These are phyloP conservation scores for Drosophila orena DNA, from an alignment of 1,140 invertebrate genomes.

Conservation along the genomic window DNA sequence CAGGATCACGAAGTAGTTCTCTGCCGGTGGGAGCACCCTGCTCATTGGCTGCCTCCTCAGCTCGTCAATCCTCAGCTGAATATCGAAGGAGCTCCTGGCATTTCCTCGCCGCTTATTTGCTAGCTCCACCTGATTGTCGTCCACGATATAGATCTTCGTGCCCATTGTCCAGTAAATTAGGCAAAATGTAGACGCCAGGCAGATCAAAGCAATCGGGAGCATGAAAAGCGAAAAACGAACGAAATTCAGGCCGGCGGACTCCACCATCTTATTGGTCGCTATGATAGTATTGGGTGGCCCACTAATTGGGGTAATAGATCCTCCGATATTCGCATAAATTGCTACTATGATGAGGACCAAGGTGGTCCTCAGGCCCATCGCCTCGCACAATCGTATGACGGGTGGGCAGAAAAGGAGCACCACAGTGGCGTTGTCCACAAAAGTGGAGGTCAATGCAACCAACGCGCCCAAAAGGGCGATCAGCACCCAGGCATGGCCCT, in stretches of 20 bases:
- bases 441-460: constrained; percentile 90
- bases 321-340: constrained; percentile 94
- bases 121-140: constrained; percentile 91
- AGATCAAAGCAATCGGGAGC: constrained; percentile 89
- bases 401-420: constrained; percentile 94
- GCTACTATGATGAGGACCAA: constrained; percentile 90
- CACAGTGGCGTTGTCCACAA: constrained; percentile 95
- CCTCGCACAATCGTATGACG: constrained; percentile 94
- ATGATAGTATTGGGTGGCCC: constrained; percentile 96
- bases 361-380: constrained; percentile 92
- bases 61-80: constrained; percentile 87
- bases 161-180: constrained; percentile 90
- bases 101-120: constrained; percentile 88
- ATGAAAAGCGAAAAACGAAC: constrained; percentile 91
- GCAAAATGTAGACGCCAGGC: constrained; percentile 87
- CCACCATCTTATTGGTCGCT: constrained; percentile 89
- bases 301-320: constrained; percentile 93
- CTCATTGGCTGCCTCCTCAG: not conserved
- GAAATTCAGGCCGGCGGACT: constrained; percentile 89
- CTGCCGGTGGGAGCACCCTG: constrained; percentile 86
- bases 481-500: constrained; percentile 92
- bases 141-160: constrained; percentile 87
- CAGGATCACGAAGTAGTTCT: constrained; percentile 84
- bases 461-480: constrained; percentile 91
- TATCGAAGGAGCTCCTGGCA: constrained; percentile 90